Conservation (phyloP, 1,140 invertebrate species). For the Psix sp. region DNA sequence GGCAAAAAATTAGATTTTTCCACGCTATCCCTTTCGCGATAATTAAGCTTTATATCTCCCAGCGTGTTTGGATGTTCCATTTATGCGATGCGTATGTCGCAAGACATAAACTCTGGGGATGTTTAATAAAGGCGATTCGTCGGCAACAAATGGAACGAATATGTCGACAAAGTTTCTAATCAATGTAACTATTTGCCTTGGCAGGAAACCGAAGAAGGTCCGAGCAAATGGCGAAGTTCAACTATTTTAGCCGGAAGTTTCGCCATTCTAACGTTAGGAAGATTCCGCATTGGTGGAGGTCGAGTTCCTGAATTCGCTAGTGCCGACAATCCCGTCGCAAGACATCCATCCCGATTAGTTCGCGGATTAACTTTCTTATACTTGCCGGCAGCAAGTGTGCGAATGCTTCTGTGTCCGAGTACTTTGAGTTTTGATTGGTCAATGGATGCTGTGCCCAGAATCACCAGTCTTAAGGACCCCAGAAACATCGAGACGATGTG, state of each 20-base stretch:
- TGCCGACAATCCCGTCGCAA: conserved; percentile 93
- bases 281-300: conserved; percentile 71
- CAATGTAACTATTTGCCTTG: conserved; percentile 4
- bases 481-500: conserved; percentile 84
- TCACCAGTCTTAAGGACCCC: conserved; percentile 84
- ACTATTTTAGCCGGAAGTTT: conserved; percentile 71
- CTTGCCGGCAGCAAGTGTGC: conserved; percentile 91
- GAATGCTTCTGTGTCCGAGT: conserved; percentile 88
- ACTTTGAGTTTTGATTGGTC: conserved; percentile 96
- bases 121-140: no score
- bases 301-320: conserved; percentile 86
- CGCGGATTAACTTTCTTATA: conserved; percentile 91
- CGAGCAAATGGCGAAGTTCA: conserved; percentile 62
- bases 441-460: conserved; percentile 92
- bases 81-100: no score
- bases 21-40: no score
- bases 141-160: no score
- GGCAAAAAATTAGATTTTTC: no score
- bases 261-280: conserved; percentile 69
- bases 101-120: no score
- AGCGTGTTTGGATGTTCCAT: no score
- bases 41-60: no score
- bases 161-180: not conserved
- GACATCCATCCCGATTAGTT: conserved; percentile 83
- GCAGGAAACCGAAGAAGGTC: conserved; percentile 49